These are phyloP conservation scores for Rhyacophila brunnea DNA, from an alignment of 1,140 invertebrate genomes.

Conservation along the genomic window DNA sequence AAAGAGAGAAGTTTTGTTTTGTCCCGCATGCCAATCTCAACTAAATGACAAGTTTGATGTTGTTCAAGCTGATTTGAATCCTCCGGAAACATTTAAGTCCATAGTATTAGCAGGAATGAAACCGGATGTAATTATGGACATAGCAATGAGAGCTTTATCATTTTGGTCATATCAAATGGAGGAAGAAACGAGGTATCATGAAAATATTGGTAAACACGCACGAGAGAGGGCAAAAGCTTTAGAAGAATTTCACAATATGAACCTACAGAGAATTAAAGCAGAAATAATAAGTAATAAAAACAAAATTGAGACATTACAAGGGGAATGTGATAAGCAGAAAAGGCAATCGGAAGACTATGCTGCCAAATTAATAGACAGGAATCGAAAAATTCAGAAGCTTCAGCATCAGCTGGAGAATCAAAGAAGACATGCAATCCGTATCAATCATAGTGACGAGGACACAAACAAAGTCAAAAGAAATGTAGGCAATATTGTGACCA, in stretches of 20 bases:
- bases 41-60: conserved; percentile 54
- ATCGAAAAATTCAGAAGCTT: conserved; percentile 49
- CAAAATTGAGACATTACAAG: conserved; percentile 46
- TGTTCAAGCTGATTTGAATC: conserved; percentile 54
- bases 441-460: conserved; percentile 37
- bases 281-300: conserved; percentile 49
- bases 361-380: conserved; percentile 46
- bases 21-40: conserved; percentile 52
- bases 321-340: conserved; percentile 47
- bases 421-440: conserved; percentile 46
- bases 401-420: conserved; percentile 47
- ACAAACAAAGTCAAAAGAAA: conserved; percentile 12
- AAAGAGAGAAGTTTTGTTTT: conserved; percentile 47
- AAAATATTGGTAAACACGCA: conserved; percentile 47
- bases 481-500: conserved; percentile 14
- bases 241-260: conserved; percentile 48
- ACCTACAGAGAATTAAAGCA: conserved; percentile 48
- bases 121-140: conserved; percentile 53
- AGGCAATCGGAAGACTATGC: conserved; percentile 48
- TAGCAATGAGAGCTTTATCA: conserved; percentile 54
- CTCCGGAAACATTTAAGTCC: conserved; percentile 52
- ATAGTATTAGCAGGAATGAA: conserved; percentile 54
- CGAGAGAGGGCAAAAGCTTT: conserved; percentile 48
- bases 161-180: conserved; percentile 57
- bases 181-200: conserved; percentile 52